Base-by-base conservation (phyloP, 2,113 vertebrate species). In the Neodon shergylaensis region DNA sequence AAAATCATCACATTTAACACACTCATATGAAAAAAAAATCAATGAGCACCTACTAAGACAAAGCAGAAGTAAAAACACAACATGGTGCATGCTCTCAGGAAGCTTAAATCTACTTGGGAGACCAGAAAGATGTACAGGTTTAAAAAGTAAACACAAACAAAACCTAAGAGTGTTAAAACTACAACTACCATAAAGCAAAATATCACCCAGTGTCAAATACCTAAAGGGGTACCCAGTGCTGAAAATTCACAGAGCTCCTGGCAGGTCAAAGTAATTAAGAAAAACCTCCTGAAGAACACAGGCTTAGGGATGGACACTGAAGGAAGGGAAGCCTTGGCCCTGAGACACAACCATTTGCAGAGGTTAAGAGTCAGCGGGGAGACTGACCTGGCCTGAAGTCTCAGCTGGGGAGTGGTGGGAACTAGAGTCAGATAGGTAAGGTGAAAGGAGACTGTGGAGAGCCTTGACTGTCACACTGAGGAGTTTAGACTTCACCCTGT, bases 341-440 rank as follows among this genome's bases (percentile, higher is more conserved):
- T 89, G 54, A 97, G 58, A 94, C 84, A 96, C 82, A 96, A 94
- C 85, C 90, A 73, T 87, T 73, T 73, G 92, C 76, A 96, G 92
- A 96, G 88, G 90, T 96, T 89, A 90, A 90, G 97, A 97, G 94
- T 97, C 95, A 93, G 97, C 78, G 58, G 94, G 94, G 96, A 97
- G 90, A 97, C 97, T 96, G 97, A 97, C 97, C 97, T 97, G 97
- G 97, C 97, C 97, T 98, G 96, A 96, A 97, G 97, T 96, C 95
- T 97, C 97, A 96, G 97, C 96, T 95, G 95, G 97, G 97, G 97
- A 97, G 96, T 94, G 96, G 88, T 96, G 96, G 95, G 97, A 96
- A 96, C 90, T 96, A 95, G 96, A 96, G 92, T 96, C 96, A 97
- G 97, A 96, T 77, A 96, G 90, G 88, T 92, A 95, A 97, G 95